Conservation (phyloP, 2,113 vertebrate genomes). For the Tyrannus savana region DNA sequence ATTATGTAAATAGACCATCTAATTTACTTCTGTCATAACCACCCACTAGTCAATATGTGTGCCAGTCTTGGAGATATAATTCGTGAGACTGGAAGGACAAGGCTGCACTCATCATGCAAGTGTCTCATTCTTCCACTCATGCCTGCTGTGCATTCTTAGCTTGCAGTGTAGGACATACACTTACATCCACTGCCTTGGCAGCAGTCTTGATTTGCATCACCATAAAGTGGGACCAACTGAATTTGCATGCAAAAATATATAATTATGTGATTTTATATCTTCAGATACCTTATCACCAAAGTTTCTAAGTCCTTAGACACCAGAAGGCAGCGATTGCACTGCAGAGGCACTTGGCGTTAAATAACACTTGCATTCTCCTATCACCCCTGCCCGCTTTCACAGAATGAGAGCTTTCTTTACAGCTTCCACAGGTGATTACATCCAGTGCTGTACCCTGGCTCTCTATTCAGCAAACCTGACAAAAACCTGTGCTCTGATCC, state of each 20-base stretch:
- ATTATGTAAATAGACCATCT: not conserved
- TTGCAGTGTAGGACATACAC: not conserved
- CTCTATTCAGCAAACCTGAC: not conserved
- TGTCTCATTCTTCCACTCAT: not conserved
- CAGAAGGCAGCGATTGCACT: not conserved
- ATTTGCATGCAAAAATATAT: not conserved
- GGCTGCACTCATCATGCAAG: not conserved
- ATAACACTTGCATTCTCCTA: not conserved
- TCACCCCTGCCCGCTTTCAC: not conserved
- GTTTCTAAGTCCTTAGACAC: not conserved
- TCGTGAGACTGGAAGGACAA: not conserved
- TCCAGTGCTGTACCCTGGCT: not conserved
- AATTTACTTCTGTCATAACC: slow-evolving; percentile 10
- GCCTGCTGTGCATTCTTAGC: not conserved
- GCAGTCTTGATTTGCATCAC: not conserved
- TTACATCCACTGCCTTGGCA: not conserved
- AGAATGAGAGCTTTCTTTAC: not conserved
- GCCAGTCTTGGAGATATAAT: not conserved
- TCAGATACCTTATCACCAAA: not conserved
- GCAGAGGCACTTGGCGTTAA: not conserved
- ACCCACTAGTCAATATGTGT: not conserved
- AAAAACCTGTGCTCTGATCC: not conserved
- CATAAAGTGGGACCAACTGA: not conserved
- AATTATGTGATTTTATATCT: not conserved
- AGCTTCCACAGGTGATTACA: not conserved